Base-by-base conservation (phyloP, 1,140 invertebrate genomes). In the Asobara japonica region DNA sequence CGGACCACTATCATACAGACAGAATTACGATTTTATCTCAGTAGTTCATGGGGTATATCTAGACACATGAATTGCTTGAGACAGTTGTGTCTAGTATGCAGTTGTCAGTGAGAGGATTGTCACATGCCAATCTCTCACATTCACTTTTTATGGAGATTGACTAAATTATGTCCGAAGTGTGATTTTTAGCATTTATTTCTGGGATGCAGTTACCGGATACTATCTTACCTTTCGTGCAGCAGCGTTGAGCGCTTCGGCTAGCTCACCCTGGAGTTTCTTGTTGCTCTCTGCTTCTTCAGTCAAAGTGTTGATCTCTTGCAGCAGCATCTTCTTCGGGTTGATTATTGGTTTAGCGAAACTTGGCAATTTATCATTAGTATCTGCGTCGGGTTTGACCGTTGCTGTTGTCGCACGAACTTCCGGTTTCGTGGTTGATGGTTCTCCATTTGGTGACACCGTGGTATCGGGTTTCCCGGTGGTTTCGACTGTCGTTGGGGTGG, bases 231-330 rank as follows among this genome's bases (percentile, higher is more conserved):
- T 72, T 77, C 75, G 69, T 1, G 81, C 80, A 66, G 84, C 80
- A 0, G 81, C 81, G 69, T 83, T 84, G 0, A 83, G 72, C 2
- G 79, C 82, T 68, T 82, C 82, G 5, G 77, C 83, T 7, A 83
- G 65, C 71, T 87, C 83, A 60, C 81, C 78, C 48, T 83, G 80
- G 36, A 82, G 79, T 79, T 84, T 51, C 0, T 84, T 79, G 18
- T 76, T 75, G 27, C 77, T 80, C 18, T 76, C 70, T 30, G 71
- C 27, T 18, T 82, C 78, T 67, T 83, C 79, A 30, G 80, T 77
- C 41, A 86, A 73, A 11, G 77, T 73, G 11, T 71, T 71, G 56
- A 85, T 81, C 72, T 85, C 82, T 13, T 84, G 75, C 6, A 84
- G 48, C 29, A 87, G 71, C 2, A 81, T 60, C 2, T 84, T 74